Evolutionary conservation across 2,888 invertebrate species (phyloP), one percentile per base, ranked within the genome.

Genomic region (Andrena bicolor): DNA sequence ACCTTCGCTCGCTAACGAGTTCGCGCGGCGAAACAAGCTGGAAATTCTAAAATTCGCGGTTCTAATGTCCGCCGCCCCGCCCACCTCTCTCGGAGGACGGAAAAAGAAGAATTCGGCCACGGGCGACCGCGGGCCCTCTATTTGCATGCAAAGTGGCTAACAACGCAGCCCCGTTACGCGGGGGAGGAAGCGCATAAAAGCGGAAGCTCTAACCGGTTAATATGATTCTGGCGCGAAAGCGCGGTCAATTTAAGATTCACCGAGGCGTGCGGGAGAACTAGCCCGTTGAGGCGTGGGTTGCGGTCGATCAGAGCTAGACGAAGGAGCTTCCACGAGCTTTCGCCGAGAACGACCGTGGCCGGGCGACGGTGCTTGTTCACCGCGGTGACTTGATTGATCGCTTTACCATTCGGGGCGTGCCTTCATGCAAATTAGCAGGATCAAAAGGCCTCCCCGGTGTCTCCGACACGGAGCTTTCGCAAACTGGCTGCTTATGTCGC

Each of bases 371-470:
- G 49, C 30, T 56, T 51, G 66, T 68, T 72, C 80, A 60, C 48
- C 69, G 53, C 61, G 53, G 53, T 74, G 64, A 83, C 85, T 87
- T 87, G 88, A 89, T 87, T 86, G 85, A 88, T 88, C 85, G 86
- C 75, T 83, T 85, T 65, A 64, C 70, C 77, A 75, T 53, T 72
- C 68, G 49, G 75, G 76, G 76, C 78, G 84, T 82, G 75, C 48
- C 84, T 86, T 86, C 77, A 86, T 87, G 89, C 82, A 89, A 88
- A 89, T 88, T 76, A 76, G 79, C 70, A 32, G 82, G 86, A 86
- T 87, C 86, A 87, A 89, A 87, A 86, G 85, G 84, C 78, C 82
- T 56, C 51, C 72, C 70, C 13, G 35, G 16, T 28, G 73, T 51
- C 66, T 51, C 1, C 35, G 13, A 4, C 23, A 61, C 20, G n/a